Base-by-base conservation (phyloP, 2,888 invertebrate species). In the Odontocerum albicorne region DNA sequence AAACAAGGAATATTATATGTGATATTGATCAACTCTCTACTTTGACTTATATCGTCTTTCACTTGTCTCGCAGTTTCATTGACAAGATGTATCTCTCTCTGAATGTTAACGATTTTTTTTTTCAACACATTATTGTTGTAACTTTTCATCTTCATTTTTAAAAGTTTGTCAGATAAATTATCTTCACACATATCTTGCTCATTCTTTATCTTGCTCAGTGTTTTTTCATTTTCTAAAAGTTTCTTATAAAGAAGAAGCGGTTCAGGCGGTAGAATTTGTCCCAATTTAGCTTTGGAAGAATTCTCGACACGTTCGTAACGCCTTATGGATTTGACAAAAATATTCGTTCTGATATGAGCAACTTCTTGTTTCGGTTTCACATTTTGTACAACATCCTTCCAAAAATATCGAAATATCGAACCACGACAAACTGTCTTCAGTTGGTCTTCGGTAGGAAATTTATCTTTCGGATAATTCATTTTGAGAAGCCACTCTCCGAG, bases 311-410 rank as follows among this genome's bases (percentile, higher is more conserved):
- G 19, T 36, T 56, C 56, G 13, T 46, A 51, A n/a, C 35, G 21
- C 4, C 43, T 40, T 32, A 56, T 35, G 8, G 43, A 39, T 8
- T 56, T 46, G 2, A 52, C 56, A 17, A 56, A 56, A 4, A 56
- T 35, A 17, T 56, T 56, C 32, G 46, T 20, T 35, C 21, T 46
- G 13, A 56, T 46, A 32, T 36, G 32, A 19, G 22, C 36, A 10
- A 56, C 38, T 46, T 54, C 50, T 46, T 49, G 13, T 21, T 54
- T 57, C n/a, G 57, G 51, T 45, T 57, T 53, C 7, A 53, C 45
- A 6, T 54, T 50, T 50, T 54, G 39, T 1, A 50, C 22, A 8
- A 54, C 54, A 17, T 53, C 49, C 42, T 49, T 52, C 54, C 54
- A 53, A 43, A 57, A 57, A 20, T 33, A 49, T 19, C 54, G 40